A percentile compares a stretch with the other conserved stretches of the same genome.
Conservation (phyloP, 2,113 vertebrate species). For the Leuciscus idus region DNA sequence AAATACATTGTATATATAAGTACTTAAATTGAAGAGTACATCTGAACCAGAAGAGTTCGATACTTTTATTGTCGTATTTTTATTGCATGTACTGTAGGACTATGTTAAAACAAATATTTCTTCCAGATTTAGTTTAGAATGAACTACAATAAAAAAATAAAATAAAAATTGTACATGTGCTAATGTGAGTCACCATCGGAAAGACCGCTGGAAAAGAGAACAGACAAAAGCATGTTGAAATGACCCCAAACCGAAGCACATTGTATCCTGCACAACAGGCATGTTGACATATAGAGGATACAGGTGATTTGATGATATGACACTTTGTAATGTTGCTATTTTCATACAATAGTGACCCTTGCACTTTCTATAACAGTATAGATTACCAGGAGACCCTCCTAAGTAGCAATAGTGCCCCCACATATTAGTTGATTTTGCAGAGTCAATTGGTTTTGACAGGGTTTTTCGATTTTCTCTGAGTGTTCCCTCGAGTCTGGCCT, state of each 20-base stretch:
- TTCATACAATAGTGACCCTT: not conserved
- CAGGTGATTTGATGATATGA: not conserved
- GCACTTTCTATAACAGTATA: not conserved
- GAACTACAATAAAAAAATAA: not conserved
- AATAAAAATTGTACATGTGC: not conserved
- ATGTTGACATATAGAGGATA: not conserved
- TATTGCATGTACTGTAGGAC: not conserved
- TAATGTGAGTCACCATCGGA: not conserved
- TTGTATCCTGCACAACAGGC: not conserved
- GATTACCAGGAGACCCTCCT: constrained; percentile 5
- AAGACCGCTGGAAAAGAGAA: not conserved
- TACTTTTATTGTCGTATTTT: not conserved
- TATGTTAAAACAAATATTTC: not conserved
- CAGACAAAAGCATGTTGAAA: not conserved
- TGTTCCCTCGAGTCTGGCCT: constrained; percentile 4
- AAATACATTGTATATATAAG: not conserved
- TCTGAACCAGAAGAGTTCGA: not conserved
- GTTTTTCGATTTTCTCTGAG: constrained; percentile 22
- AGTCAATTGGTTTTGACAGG: constrained; percentile 17
- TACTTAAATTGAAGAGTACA: not conserved
- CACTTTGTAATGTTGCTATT: not conserved
- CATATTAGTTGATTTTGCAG: constrained; percentile 3
- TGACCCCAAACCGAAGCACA: not conserved
- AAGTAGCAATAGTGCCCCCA: not conserved
- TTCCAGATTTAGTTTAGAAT: not conserved